Evolutionary conservation across 1,140 invertebrate species (phyloP).

Genomic region (Semibalanus balanoides): DNA sequence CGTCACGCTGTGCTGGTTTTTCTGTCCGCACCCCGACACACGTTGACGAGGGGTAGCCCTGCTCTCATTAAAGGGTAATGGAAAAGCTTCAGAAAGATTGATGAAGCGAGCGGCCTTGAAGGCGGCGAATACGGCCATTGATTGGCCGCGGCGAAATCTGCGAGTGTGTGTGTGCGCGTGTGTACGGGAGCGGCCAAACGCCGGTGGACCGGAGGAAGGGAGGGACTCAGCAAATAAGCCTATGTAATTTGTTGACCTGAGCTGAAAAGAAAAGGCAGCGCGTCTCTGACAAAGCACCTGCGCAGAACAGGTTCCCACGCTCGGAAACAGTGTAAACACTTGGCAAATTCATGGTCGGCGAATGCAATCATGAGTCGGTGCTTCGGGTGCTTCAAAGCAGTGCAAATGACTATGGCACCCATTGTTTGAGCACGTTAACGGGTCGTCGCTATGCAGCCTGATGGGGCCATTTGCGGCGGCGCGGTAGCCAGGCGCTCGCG

Average conservation of each 20-base stretch:
- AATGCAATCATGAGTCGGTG: not conserved
- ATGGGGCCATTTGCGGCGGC: not conserved
- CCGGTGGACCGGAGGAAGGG: not conserved
- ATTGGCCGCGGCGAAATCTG: not conserved
- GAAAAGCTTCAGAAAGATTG: slow-evolving; percentile 2
- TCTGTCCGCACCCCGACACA: not conserved
- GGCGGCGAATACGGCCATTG: not conserved
- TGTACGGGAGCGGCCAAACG: not conserved
- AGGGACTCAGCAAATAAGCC: not conserved
- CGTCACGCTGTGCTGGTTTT: not conserved
- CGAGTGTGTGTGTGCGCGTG: not conserved
- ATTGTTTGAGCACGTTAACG: not conserved
- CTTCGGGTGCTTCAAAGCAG: not conserved
- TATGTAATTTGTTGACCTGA: not conserved
- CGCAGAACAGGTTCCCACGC: not conserved
- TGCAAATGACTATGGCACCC: not conserved
- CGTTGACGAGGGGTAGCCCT: not conserved
- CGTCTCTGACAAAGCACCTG: not conserved
- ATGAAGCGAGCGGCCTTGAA: not conserved
- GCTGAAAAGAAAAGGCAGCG: not conserved
- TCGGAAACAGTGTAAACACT: not conserved
- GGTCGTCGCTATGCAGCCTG: not conserved
- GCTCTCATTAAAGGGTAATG: slow-evolving; percentile 2
- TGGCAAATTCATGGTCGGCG: too few relatives aligned
- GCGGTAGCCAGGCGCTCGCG: too few relatives aligned